Conservation (phyloP, 2,888 invertebrate species). For the Drosophila aldrichi region DNA sequence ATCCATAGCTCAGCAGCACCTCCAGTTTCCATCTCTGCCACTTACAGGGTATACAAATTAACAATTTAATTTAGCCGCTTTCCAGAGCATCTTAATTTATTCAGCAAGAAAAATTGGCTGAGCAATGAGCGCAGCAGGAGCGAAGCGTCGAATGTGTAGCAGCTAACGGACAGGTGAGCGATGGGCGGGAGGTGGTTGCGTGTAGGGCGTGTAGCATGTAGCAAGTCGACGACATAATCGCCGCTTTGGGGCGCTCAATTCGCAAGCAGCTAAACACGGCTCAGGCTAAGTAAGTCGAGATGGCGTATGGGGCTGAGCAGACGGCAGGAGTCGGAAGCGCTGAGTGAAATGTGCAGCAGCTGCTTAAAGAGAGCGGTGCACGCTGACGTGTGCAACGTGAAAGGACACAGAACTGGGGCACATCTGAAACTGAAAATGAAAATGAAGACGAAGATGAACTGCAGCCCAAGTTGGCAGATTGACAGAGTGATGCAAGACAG, state of each 20-base stretch:
- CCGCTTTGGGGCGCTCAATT: conserved; percentile 71
- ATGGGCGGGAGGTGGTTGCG: background rate
- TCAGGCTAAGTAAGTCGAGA: conserved; percentile 54
- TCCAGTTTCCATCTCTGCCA: background rate
- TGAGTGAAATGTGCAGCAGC: conserved; percentile 61
- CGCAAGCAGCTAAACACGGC: conserved; percentile 62
- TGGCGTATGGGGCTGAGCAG: background rate
- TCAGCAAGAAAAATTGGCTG: conserved; percentile 73
- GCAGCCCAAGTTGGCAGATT: conserved; percentile 34
- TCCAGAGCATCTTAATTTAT: conserved; percentile 69
- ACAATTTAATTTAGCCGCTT: conserved; percentile 74
- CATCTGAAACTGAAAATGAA: conserved; percentile 9
- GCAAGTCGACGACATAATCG: conserved; percentile 70
- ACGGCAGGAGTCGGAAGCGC: conserved; percentile 5
- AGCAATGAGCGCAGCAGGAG: conserved; percentile 36
- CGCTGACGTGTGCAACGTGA: conserved; percentile 71
- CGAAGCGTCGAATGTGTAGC: background rate
- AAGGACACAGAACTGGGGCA: conserved; percentile 30
- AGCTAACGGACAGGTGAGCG: background rate
- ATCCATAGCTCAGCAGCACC: background rate
- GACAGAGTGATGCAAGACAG: conserved; percentile 11
- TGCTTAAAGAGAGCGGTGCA: conserved; percentile 58
- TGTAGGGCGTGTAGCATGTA: conserved; percentile 15
- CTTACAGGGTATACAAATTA: conserved; percentile 44
- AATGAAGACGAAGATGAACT: conserved; percentile 69